These are phyloP conservation scores for Nasonia oneida DNA, from an alignment of 2,888 invertebrate genomes.

Conservation along the genomic window DNA sequence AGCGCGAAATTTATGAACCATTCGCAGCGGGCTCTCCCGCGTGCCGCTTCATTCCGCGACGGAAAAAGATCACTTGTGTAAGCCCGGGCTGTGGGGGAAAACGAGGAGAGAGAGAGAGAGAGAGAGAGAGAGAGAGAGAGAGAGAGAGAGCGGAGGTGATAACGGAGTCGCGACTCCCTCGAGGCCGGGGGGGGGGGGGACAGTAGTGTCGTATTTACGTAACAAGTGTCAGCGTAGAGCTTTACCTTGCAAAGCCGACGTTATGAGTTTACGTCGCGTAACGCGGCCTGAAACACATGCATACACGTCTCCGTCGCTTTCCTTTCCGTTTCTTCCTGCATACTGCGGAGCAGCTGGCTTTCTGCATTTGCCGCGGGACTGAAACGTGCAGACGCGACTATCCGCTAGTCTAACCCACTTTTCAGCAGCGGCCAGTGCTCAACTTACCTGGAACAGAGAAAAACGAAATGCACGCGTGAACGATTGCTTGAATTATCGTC, in stretches of 20 bases:
- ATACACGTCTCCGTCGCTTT: conserved; percentile 59
- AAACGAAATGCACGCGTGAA: conserved; percentile 11
- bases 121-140: conserved; percentile 11
- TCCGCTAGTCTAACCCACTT: conserved; percentile 19
- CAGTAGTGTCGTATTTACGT: conserved; percentile 69
- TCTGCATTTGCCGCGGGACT: conserved; percentile 3
- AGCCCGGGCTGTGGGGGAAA: not conserved
- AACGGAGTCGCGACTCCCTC: conserved; percentile 25
- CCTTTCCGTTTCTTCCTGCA: conserved; percentile 46
- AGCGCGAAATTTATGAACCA: conserved; percentile 33
- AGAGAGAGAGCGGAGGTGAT: conserved; percentile 13
- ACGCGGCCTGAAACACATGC: conserved; percentile 62
- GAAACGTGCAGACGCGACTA: too few relatives aligned
- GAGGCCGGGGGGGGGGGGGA: not conserved
- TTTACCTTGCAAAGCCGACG: conserved; percentile 73
- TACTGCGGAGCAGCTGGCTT: conserved; percentile 6
- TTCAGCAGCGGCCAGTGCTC: not conserved
- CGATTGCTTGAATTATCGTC: not conserved
- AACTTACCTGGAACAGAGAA: conserved; percentile 57
- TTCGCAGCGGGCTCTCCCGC: not conserved
- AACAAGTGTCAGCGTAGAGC: conserved; percentile 71
- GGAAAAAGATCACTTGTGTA: not conserved
- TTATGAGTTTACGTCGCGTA: conserved; percentile 69
- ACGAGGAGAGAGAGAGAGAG: conserved; percentile 7
- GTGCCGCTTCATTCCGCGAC: not conserved